A percentile compares a stretch with the other conserved stretches of the same genome.
These are phyloP conservation scores for Bubo bubo DNA, from an alignment of 2,113 vertebrate genomes.

Conservation along the genomic window DNA sequence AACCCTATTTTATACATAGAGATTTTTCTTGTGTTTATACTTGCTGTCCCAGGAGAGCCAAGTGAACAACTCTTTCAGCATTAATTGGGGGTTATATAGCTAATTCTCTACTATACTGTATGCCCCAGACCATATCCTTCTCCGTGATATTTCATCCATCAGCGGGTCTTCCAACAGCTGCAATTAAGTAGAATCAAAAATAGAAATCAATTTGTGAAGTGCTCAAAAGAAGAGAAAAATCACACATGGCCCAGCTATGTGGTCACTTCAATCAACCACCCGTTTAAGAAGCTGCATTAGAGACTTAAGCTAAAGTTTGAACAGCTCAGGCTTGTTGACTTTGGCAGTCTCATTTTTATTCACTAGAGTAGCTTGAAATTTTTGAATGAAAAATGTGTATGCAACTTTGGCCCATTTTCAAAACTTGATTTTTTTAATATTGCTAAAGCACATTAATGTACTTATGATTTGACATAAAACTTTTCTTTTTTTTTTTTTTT, in stretches of 20 bases:
- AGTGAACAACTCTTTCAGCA: background rate
- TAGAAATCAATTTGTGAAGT: constrained; percentile 5
- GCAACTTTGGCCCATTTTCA: background rate
- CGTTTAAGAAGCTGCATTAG: background rate
- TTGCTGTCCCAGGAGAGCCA: background rate
- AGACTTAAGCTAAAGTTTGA: background rate
- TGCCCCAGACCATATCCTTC: background rate
- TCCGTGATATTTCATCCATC: background rate
- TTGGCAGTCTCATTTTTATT: background rate
- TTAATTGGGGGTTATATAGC: background rate
- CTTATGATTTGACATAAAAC: background rate
- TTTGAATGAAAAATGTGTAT: background rate
- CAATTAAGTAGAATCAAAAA: background rate
- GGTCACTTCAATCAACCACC: background rate
- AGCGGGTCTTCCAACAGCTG: background rate
- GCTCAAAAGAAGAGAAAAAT: background rate
- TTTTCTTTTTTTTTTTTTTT: background rate
- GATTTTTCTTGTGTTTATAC: background rate
- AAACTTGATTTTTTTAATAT: background rate
- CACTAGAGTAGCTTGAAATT: background rate
- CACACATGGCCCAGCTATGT: background rate
- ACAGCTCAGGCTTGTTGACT: background rate
- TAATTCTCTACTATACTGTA: background rate
- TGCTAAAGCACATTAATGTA: background rate
- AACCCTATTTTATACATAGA: background rate